A percentile compares a stretch with the other conserved stretches of the same genome.
Evolutionary conservation across 2,888 invertebrate genomes (phyloP).

Genomic region (Heterodera filipjevi): DNA sequence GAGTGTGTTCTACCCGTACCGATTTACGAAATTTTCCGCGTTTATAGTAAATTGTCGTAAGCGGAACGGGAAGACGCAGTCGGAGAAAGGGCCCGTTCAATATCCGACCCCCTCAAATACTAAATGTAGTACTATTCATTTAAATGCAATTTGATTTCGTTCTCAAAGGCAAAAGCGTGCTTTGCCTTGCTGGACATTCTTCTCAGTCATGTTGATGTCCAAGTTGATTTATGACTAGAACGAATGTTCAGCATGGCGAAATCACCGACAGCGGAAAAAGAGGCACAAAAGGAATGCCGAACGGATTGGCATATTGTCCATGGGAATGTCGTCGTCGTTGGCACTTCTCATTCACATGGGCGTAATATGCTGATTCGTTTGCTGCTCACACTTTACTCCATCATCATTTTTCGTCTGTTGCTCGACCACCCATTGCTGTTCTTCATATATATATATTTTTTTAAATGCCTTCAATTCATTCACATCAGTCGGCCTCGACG

Average conservation of each 20-base stretch:
- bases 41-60: slow-evolving; percentile 3
- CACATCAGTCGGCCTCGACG: background rate
- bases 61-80: slow-evolving; percentile 2
- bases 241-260: slow-evolving; percentile 5
- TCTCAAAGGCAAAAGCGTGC: background rate
- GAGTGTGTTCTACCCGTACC: slow-evolving; percentile 1
- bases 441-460: too few relatives aligned
- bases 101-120: too few relatives aligned
- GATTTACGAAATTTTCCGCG: slow-evolving; percentile 4
- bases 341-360: slow-evolving; percentile 7
- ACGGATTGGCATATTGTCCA: background rate
- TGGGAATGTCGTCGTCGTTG: background rate
- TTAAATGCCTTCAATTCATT: background rate
- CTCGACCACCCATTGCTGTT: background rate
- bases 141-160: background rate
- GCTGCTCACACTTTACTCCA: background rate
- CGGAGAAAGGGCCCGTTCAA: background rate
- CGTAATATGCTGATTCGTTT: slow-evolving; percentile 3
- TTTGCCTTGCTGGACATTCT: background rate
- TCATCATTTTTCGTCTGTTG: too few relatives aligned
- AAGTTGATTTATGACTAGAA: background rate
- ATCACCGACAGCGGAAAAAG: background rate
- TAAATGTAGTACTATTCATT: background rate
- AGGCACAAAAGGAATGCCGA: background rate
- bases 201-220: background rate